Evolutionary conservation across 2,797 vertebrate genomes (phyloP).

Genomic region (Mormyrus proboscirostris): DNA sequence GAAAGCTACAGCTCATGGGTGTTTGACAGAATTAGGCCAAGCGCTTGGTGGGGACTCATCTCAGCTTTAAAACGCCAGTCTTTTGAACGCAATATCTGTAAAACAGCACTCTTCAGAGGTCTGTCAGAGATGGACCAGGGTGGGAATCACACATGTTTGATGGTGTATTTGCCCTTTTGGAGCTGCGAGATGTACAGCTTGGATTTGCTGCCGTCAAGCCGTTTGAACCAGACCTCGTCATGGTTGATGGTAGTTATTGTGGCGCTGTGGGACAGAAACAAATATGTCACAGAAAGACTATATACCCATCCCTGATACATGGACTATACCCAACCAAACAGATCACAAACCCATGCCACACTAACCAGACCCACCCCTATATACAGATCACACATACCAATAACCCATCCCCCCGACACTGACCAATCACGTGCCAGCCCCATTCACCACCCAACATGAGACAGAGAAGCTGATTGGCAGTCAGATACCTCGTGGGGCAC

Average conservation of each 20-base stretch:
- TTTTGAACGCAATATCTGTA: background rate
- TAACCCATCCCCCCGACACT: background rate
- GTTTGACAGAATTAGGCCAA: background rate
- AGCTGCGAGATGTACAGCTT: slow-evolving; percentile 98
- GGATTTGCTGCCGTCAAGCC: slow-evolving; percentile 93
- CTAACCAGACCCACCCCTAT: background rate
- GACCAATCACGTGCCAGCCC: background rate
- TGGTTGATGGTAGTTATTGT: slow-evolving; percentile 93
- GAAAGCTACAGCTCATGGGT: background rate
- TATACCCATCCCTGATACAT: background rate
- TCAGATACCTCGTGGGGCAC: slow-evolving; percentile 77
- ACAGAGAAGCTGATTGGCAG: background rate
- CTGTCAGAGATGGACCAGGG: background rate
- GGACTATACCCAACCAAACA: background rate
- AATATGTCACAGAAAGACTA: slow-evolving; percentile 13
- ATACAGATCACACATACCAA: background rate
- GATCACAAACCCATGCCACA: background rate
- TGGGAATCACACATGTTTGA: slow-evolving; percentile 74
- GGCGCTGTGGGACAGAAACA: slow-evolving; percentile 57
- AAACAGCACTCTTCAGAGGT: slow-evolving; percentile 13
- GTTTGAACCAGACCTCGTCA: slow-evolving; percentile 98
- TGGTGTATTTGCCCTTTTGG: slow-evolving; percentile 98
- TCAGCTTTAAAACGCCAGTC: slow-evolving; percentile 1
- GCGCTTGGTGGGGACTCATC: background rate
- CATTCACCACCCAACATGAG: background rate